Base-by-base conservation (phyloP, 2,888 invertebrate genomes). In the Dasysyrphus tricinctus region DNA sequence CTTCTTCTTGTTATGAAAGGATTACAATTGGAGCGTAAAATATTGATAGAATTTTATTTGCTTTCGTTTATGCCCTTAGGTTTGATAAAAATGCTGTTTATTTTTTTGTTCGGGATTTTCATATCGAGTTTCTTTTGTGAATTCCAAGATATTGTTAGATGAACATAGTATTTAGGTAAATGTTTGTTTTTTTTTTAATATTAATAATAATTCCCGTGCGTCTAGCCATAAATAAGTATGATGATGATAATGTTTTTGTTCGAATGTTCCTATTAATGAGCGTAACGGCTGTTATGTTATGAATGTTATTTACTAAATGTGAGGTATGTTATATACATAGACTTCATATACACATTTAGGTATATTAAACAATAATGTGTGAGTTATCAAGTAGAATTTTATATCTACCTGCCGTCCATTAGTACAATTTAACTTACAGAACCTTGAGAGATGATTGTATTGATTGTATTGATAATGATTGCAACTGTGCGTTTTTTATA, bases 1-100 rank as follows among this genome's bases (percentile, higher is more conserved):
- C 56, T 73, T 57, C 69, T 81, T 16, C 42, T 47, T 49, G 42
- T 79, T 83, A 61, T 76, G 61, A 79, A 83, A 69, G 87, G 87
- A 87, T 87, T 83, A 76, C 76, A 76, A 81, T 76, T 87, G 83
- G 56, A 87, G 79, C 87, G 76, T 87, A 67, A 87, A 83, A 83
- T 67, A 87, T 83, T 83, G 67, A 83, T 79, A 75, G 81, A 70
- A 73, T 78, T 73, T 82, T 69, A 12, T 72, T 51, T 69, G 74
- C 54, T 61, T 42, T 72, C 34, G 8, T 61, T 69, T 29, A 37
- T 57, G 77, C 56, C 57, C 12, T 65, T 54, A 19, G 65, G 70
- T 61, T 85, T 16, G 57, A 57, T 39, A 19, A 39, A 39, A 51
- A 24, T 51, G 11, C 1, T 8, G 8, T 9, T 57, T 34, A 16